Conservation (phyloP, 2,797 vertebrate genomes). For the Enteromius radiatus region DNA sequence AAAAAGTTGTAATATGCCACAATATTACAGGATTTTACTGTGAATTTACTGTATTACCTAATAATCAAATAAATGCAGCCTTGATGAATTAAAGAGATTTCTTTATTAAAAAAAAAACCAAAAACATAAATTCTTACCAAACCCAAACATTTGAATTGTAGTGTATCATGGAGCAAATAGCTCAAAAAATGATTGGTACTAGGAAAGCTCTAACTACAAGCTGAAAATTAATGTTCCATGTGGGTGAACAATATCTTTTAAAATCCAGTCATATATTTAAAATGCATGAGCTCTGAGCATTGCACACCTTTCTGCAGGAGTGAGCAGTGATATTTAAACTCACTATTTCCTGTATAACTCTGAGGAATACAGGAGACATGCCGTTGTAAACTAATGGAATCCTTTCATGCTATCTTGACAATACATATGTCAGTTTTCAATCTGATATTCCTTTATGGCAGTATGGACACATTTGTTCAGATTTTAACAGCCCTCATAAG, state of each 20-base stretch:
- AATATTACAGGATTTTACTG: neutral
- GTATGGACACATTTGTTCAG: slow-evolving; percentile 14
- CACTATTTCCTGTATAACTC: neutral
- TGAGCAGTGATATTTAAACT: neutral
- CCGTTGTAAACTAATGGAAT: neutral
- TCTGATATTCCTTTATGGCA: neutral
- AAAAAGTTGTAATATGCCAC: neutral
- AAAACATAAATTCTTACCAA: neutral
- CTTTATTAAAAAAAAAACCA: neutral
- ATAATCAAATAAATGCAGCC: neutral
- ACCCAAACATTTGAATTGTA: neutral
- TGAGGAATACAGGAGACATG: neutral
- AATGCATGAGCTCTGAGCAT: neutral
- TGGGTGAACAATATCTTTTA: neutral
- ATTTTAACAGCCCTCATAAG: slow-evolving; percentile 17
- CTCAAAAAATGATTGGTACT: neutral
- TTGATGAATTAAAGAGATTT: neutral
- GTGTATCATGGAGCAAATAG: neutral
- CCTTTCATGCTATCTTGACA: neutral
- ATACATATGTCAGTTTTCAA: slow-evolving; percentile 1
- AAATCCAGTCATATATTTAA: neutral
- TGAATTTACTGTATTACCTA: neutral
- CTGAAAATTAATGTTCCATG: neutral
- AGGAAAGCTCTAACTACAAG: neutral
- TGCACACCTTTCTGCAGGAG: neutral